phyloP scores from a whole-genome alignment of 2,797 vertebrate genomes.

The Protosalanx chinensis region DNA sequence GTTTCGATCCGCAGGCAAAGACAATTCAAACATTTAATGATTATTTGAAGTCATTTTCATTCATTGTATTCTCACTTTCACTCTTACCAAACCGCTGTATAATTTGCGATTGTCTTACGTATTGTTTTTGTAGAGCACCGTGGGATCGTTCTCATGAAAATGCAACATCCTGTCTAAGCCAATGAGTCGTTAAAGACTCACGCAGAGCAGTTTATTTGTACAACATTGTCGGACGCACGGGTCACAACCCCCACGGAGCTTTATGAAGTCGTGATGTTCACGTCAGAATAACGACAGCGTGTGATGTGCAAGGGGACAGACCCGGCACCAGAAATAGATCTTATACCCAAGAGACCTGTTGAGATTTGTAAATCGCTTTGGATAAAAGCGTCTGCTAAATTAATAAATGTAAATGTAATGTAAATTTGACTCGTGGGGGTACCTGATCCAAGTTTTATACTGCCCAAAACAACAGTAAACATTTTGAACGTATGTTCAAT shows the following conservation, averaged over 20 bases:
- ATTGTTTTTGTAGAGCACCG: constrained; percentile 2
- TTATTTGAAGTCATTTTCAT: not conserved
- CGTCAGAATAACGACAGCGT: not conserved
- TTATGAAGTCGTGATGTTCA: constrained; percentile 9
- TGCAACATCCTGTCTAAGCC: constrained; percentile 18
- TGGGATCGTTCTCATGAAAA: not conserved
- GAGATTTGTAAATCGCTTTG: not conserved
- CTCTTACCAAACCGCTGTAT: not conserved
- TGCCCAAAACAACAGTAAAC: too few relatives aligned
- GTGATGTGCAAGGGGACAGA: not conserved
- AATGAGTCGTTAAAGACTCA: constrained; percentile 37
- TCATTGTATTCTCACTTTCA: not conserved
- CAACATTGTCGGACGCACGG: constrained; percentile 50
- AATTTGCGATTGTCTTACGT: not conserved
- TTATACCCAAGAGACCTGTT: not conserved
- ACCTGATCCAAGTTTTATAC: too few relatives aligned
- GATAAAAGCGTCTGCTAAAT: too few relatives aligned
- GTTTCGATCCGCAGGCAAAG: not conserved
- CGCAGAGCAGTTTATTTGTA: constrained; percentile 67
- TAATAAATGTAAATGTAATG: too few relatives aligned
- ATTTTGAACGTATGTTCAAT: too few relatives aligned
- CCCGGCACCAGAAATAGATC: not conserved
- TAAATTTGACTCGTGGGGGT: not conserved
- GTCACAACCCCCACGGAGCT: constrained; percentile 17
- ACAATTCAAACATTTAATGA: not conserved